Conservation (phyloP, 1,140 invertebrate genomes). For the Bombus pascuorum region DNA sequence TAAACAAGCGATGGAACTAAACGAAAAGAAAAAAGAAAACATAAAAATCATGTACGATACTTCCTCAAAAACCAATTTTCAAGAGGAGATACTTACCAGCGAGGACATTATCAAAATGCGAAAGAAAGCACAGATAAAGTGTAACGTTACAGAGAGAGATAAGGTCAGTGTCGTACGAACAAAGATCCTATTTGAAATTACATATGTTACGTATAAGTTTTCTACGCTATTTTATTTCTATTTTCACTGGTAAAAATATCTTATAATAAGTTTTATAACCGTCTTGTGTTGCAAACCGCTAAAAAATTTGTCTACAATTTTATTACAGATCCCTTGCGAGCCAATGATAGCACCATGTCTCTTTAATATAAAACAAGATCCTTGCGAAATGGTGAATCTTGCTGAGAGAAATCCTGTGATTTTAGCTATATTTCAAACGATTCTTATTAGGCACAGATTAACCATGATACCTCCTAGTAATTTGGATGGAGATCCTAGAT, state of each 20-base stretch:
- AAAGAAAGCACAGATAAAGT: constrained; percentile 79
- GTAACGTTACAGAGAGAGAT: constrained; percentile 65
- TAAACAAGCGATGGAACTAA: constrained; percentile 39
- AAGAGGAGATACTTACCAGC: constrained; percentile 71
- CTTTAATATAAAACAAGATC: constrained; percentile 89
- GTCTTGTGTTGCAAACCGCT: too few relatives aligned
- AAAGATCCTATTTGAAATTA: background rate
- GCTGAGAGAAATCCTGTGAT: constrained; percentile 80
- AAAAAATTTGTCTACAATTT: background rate
- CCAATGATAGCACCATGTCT: constrained; percentile 85
- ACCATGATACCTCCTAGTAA: constrained; percentile 83
- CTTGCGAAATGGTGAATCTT: constrained; percentile 90
- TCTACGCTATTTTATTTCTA: background rate
- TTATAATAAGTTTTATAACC: background rate
- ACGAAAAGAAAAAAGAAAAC: constrained; percentile 26
- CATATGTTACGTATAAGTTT: background rate
- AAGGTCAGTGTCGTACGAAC: constrained; percentile 52
- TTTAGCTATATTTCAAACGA: constrained; percentile 79
- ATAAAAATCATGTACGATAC: constrained; percentile 39
- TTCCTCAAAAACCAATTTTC: constrained; percentile 53
- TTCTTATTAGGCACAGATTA: constrained; percentile 79
- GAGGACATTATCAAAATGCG: constrained; percentile 77
- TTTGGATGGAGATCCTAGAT: constrained; percentile 81
- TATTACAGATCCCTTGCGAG: constrained; percentile 80
- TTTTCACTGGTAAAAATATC: background rate